Evolutionary conservation across 2,888 invertebrate species (phyloP), one percentile per base, ranked within the genome.

Genomic region (Entomobrya multifasciata): DNA sequence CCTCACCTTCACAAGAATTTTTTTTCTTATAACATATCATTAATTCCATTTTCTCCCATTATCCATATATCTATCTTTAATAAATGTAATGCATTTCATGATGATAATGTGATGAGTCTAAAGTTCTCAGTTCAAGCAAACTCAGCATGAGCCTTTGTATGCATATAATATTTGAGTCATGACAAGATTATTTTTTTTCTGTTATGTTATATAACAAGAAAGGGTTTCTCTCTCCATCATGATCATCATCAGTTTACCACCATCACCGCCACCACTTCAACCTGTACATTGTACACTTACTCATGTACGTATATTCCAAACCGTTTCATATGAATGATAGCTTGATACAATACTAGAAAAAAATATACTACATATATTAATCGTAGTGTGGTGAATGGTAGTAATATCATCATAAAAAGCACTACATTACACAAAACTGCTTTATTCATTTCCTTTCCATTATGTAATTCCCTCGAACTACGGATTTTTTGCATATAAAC

Each of bases 131-230:
- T 44, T 44, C 67, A 67, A 44, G 67, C 41, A n/a, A 49, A 25
- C 76, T 15, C 83, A 77, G 83, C 83, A 52, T 83, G 83, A 77
- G n/a, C n/a, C n/a, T n/a, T n/a, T n/a, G n/a, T n/a, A n/a, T n/a
- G n/a, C n/a, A n/a, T n/a, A n/a, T n/a, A n/a, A n/a, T n/a, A n/a
- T n/a, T n/a, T n/a, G n/a, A n/a, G 62, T 36, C 83, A 83, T 76
- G 83, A 76, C 83, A 83, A 83, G 67, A 83, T 83, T 82, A 82
- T 55, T 27, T 67, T 83, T 62, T 44, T 83, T 41, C 52, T 76
- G 76, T 74, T 60, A 72, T 52, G 60, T 41, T 41, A 55, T 44
- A 49, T n/a, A 79, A 30, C 1, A 17, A 25, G 17, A 79, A 72
- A 52, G 49, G 83, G 52, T 52, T 65, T 62, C 67, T 62, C 62